These are phyloP conservation scores for Mirounga angustirostris DNA, from an alignment of 2,113 vertebrate species.

Conservation along the genomic window DNA sequence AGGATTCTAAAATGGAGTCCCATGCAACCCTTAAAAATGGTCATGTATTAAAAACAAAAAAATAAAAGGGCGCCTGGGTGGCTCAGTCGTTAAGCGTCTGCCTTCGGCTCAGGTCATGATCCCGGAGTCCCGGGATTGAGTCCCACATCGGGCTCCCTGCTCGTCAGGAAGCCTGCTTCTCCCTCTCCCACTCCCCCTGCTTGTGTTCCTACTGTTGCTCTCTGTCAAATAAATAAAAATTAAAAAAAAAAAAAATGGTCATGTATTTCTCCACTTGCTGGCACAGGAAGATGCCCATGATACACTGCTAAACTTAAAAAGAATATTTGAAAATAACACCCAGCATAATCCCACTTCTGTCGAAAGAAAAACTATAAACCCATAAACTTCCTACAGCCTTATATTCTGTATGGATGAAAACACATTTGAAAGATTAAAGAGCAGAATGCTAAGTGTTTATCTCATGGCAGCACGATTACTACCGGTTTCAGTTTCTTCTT, in stretches of 20 bases:
- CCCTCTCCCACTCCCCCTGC: too few species aligned
- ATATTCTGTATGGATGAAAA: not conserved
- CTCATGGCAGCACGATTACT: not conserved
- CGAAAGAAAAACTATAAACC: constrained; percentile 32
- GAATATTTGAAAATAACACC: not conserved
- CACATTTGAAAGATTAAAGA: not conserved
- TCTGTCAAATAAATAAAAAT: too few species aligned
- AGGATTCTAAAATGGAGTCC: not conserved
- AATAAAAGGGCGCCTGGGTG: too few species aligned
- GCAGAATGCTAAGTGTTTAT: not conserved
- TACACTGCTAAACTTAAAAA: not conserved
- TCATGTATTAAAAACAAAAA: not conserved
- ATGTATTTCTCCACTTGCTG: not conserved
- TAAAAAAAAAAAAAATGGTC: not conserved
- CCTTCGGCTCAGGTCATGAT: too few species aligned
- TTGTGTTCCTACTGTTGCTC: too few species aligned
- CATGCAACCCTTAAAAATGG: not conserved
- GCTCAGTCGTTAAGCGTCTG: too few species aligned
- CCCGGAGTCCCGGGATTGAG: too few species aligned
- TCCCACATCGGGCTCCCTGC: too few species aligned
- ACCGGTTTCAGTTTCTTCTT: not conserved
- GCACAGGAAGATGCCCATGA: not conserved
- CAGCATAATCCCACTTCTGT: not conserved
- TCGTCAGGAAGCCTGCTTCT: too few species aligned
- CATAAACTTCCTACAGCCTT: not conserved